These are phyloP conservation scores for Hemicentrotus pulcherrimus DNA, from an alignment of 35 echinoderm and acorn worm genomes.

Conservation along the genomic window DNA sequence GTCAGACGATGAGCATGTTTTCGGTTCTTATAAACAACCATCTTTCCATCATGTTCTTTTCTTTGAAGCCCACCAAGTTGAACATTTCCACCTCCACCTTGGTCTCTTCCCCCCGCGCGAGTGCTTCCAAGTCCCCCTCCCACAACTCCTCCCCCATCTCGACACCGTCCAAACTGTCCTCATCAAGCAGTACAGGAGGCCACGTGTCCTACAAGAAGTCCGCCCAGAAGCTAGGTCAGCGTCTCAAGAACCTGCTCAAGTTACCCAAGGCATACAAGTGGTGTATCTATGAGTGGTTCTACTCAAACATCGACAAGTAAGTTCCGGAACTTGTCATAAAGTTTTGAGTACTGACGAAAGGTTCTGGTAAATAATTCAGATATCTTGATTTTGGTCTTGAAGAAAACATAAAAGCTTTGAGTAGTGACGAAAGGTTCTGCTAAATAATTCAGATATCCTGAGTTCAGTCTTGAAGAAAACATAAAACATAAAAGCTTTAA, in stretches of 20 bases:
- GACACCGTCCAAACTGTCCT: not conserved
- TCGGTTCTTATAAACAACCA: no score
- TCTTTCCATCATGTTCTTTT: not conserved
- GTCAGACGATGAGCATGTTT: no score
- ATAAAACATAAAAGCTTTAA: no score
- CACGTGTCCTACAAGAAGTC: conserved; percentile 74
- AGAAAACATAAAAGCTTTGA: no score
- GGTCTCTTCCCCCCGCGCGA: conserved; percentile 35
- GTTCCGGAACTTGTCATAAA: not conserved
- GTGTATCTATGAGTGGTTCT: conserved; percentile 99
- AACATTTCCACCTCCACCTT: conserved; percentile 18
- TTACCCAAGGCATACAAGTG: conserved; percentile 95
- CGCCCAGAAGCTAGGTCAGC: conserved; percentile 77
- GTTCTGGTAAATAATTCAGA: no score
- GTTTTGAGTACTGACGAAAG: no score
- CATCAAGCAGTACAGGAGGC: conserved; percentile 24
- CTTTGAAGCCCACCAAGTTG: conserved; percentile 11
- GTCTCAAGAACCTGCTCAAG: conserved; percentile 96
- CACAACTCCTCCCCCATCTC: conserved; percentile 4
- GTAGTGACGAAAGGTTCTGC: no score
- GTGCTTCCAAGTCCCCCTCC: conserved; percentile 14
- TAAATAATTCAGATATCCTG: no score
- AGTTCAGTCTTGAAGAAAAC: no score
- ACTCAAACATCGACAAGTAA: conserved; percentile 98
- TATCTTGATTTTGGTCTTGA: no score